Base-by-base conservation (phyloP, 2,888 invertebrate species). In the Chloromyia formosa region DNA sequence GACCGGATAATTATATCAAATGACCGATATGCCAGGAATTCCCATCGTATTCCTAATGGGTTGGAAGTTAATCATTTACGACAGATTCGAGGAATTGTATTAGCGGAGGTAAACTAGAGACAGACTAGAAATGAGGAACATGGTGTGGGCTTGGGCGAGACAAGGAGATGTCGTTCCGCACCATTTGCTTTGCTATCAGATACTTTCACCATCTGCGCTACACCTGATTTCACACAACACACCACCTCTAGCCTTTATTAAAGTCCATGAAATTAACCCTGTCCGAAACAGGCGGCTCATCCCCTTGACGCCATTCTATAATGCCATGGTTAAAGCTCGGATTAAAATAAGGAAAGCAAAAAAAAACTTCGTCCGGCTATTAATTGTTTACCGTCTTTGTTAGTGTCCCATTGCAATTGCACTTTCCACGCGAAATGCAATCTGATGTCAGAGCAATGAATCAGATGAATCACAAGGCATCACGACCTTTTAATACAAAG, bases 11-110 rank as follows among this genome's bases (percentile, higher is more conserved):
- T 27, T 27, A 14, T 7, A n/a, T 1, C 12, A 35, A 61, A 61
- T 61, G 61, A 61, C 61, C 14, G 35, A 61, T 61, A 35, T 23
- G 27, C 61, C 27, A 27, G 23, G 35, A 61, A 61, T 61, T 61
- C 61, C 14, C 23, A 27, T 20, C 14, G 35, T 12, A 1, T 35
- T 27, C 23, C 35, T 61, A 61, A 12, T 61, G 61, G n/a, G n/a
- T n/a, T 22, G 61, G 61, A 14, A 27, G 9, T 5, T 22, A 35
- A 5, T 61, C 61, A n/a, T 61, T 61, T 61, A 10, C 23, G 58
- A n/a, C 58, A 4, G 20, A 18, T 58, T 58, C 58, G 58, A 58
- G n/a, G 58, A 9, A 58, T 18, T 20, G 3, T 58, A n/a, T 18
- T 58, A 22, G 4, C 22, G 58, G 42, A 12, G 5, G 5, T 42